Conservation (phyloP, 2,113 vertebrate species). For the Lycaon pictus region DNA sequence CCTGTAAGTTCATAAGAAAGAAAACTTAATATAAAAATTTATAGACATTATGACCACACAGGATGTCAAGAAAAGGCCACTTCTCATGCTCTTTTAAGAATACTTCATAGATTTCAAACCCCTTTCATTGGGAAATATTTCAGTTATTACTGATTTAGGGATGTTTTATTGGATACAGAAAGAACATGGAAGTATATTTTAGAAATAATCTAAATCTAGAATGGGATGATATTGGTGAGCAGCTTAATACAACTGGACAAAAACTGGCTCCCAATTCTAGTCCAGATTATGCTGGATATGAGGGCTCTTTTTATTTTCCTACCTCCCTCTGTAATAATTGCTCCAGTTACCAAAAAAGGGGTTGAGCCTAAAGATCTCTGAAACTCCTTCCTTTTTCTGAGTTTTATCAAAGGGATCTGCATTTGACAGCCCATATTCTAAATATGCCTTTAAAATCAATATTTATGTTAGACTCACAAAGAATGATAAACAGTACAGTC, state of each 20-base stretch:
- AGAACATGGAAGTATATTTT: not conserved
- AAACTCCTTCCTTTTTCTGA: not conserved
- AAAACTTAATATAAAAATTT: not conserved
- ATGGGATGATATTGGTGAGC: not conserved
- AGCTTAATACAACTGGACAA: not conserved
- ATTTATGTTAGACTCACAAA: not conserved
- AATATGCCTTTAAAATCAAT: not conserved
- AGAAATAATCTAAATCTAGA: slow-evolving; percentile 16
- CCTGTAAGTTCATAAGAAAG: not conserved
- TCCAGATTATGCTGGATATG: not conserved
- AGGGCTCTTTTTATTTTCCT: not conserved
- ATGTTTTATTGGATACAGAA: not conserved
- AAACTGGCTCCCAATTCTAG: not conserved
- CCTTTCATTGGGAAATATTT: not conserved
- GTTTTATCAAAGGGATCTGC: not conserved
- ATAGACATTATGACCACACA: not conserved
- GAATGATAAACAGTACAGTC: not conserved
- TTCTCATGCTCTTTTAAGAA: not conserved
- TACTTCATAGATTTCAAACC: not conserved
- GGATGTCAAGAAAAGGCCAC: not conserved
- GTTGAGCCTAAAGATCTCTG: not conserved
- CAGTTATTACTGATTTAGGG: not conserved
- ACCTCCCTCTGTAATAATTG: not conserved
- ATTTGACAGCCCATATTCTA: not conserved
- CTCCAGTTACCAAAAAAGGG: not conserved